A percentile compares a stretch with the other conserved stretches of the same genome.
Conservation (phyloP, 2,797 vertebrate species). For the Numenius phaeopus region DNA sequence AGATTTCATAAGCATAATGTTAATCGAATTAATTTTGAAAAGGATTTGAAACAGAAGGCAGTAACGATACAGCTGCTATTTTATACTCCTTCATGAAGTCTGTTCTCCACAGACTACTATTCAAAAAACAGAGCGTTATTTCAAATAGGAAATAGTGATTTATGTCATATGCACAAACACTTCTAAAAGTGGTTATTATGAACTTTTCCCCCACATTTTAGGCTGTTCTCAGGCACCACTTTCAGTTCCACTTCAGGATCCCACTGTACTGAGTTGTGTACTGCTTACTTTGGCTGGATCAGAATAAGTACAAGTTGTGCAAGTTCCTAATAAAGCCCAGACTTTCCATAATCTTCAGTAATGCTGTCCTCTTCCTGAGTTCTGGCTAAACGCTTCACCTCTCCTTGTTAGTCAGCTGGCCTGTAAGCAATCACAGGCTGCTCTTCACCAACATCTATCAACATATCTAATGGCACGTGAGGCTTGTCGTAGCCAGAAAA, state of each 20-base stretch:
- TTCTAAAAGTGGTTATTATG: neutral
- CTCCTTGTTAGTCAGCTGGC: neutral
- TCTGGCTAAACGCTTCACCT: neutral
- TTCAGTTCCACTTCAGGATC: neutral
- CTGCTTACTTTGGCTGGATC: neutral
- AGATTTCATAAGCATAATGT: neutral
- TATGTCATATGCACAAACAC: neutral
- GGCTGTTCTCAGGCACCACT: neutral
- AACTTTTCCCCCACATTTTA: neutral
- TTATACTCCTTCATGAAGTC: neutral
- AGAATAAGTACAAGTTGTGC: neutral
- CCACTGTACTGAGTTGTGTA: neutral
- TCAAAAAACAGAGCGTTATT: neutral
- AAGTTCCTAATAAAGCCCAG: neutral
- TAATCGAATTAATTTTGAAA: neutral
- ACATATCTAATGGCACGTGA: slow-evolving; percentile 70
- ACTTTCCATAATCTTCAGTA: neutral
- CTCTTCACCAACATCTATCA: slow-evolving; percentile 57
- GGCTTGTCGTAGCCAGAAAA: slow-evolving; percentile 82
- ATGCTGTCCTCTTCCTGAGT: neutral
- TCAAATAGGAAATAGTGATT: neutral
- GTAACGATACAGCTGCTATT: neutral
- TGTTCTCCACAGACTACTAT: neutral
- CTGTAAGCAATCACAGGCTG: slow-evolving; percentile 75
- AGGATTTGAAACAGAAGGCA: neutral